Evolutionary conservation across 2,113 vertebrate species (phyloP), one percentile per base, ranked within the genome.

Genomic region (Heterotis niloticus): DNA sequence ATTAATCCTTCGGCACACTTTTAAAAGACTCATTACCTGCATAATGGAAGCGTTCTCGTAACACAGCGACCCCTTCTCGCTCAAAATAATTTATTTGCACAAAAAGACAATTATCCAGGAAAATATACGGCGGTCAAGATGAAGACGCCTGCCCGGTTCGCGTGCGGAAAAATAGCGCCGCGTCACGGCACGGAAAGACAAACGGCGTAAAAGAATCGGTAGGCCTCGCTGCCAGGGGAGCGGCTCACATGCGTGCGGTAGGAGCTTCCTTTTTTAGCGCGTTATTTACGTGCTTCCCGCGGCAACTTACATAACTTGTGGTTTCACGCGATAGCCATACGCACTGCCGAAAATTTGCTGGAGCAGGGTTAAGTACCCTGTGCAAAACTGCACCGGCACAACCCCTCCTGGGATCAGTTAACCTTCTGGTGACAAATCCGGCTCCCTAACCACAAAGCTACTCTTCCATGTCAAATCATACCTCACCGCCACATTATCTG

Each of bases 21-120:
- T 89, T 90, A 89, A 91, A 92, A 92, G 91, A 91, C 91, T 93
- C 91, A 93, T 93, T 93, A 93, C 92, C 90, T 91, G 87, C 89
- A 91, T 92, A 92, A 92, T 92, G 88, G 89, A 91, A 91, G 83
- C 86, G 89, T 85, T 89, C 90, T 88, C 89, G 84, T 84, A 91
- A 91, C 90, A 91, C 87, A 88, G 88, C 87, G 90, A 92, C 90
- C 87, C 88, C 91, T 90, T 88, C 87, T 90, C 82, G 72, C 82
- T 64, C 82, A 82, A 89, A 91, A 93, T 91, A 90, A 92, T 92
- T 92, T 90, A 92, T 86, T 88, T 83, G 85, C 78, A 82, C 78
- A 51, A 92, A 93, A 91, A 89, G 87, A 90, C 89, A 90, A 91
- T 90, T 89, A 89, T 93, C 85, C 82, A 83, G 88, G 91, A 88